A percentile compares a stretch with the other conserved stretches of the same genome.
Evolutionary conservation across 2,888 invertebrate species (phyloP).

Genomic region (Parthenolecanium corni): DNA sequence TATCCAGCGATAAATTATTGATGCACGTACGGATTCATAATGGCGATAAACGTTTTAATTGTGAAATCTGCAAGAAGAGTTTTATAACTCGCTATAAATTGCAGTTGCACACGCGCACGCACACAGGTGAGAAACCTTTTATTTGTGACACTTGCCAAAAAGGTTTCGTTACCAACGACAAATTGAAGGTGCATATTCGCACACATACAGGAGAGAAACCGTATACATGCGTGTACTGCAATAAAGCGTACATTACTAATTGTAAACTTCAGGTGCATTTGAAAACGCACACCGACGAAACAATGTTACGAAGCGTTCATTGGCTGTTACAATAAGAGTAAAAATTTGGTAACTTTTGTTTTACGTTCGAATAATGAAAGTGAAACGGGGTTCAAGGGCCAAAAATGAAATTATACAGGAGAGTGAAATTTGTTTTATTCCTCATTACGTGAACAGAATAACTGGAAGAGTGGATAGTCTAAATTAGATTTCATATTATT

Average conservation of each 20-base stretch:
- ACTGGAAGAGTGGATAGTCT: no score
- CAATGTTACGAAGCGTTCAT: conserved; percentile 3
- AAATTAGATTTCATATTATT: no score
- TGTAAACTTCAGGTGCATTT: conserved; percentile 8
- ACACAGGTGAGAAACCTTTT: conserved; percentile 10
- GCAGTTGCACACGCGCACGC: conserved; percentile 4
- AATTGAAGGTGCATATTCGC: conserved; percentile 2
- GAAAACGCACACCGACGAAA: conserved; percentile 11
- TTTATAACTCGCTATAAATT: conserved; percentile 10
- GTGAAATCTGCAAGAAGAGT: conserved; percentile 9
- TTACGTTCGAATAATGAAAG: neutral
- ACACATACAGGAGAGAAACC: conserved; percentile 7
- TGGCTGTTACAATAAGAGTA: conserved; percentile 8
- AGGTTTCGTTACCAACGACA: conserved; percentile 11
- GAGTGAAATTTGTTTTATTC: no score
- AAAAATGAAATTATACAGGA: no score
- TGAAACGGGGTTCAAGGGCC: no score
- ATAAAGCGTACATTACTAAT: conserved; percentile 11
- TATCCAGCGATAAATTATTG: conserved; percentile 6
- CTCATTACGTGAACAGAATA: no score
- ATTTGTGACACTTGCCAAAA: neutral
- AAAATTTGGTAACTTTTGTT: neutral
- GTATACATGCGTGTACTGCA: conserved; percentile 9
- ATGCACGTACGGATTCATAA: conserved; percentile 13
- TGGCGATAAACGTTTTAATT: conserved; percentile 11